A percentile compares a stretch with the other conserved stretches of the same genome.
phyloP scores from a whole-genome alignment of 2,797 vertebrate species.

The Bovichtus diacanthus region DNA sequence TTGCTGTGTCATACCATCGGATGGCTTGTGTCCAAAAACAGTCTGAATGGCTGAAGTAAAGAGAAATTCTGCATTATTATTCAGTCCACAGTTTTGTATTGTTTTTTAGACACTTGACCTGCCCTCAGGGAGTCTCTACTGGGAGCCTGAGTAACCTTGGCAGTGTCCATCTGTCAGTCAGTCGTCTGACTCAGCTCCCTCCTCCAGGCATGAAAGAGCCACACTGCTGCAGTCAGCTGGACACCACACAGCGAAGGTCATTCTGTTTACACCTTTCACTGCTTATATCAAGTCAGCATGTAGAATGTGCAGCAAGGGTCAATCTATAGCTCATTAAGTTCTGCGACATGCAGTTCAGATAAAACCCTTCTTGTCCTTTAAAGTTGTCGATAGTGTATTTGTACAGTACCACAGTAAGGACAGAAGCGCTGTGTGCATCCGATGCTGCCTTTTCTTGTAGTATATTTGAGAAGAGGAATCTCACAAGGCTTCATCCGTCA shows the following conservation, averaged over 20 bases:
- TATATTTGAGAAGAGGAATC: neutral
- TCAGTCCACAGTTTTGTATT: neutral
- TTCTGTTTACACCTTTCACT: constrained; percentile 36
- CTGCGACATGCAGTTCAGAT: neutral
- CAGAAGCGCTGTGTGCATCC: neutral
- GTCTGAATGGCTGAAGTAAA: neutral
- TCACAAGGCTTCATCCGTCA: neutral
- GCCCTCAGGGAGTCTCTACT: constrained; percentile 24
- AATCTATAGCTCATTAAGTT: constrained; percentile 4
- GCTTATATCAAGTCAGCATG: constrained; percentile 42
- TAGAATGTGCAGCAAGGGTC: constrained; percentile 16
- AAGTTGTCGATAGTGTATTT: neutral
- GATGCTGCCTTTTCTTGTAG: neutral
- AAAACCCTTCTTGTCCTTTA: constrained; percentile 13
- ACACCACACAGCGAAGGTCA: constrained; percentile 67
- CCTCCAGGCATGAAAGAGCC: constrained; percentile 52
- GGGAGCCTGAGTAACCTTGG: constrained; percentile 73
- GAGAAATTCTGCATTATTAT: neutral
- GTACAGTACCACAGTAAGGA: constrained; percentile 10
- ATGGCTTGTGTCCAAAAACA: neutral
- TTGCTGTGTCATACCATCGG: constrained; percentile 18
- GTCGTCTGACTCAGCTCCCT: constrained; percentile 75
- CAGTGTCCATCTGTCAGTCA: constrained; percentile 66
- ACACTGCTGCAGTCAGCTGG: constrained; percentile 76
- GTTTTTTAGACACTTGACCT: constrained; percentile 32